Percentiles rank a stretch among this genome's conserved stretches.
Evolutionary conservation across 2,888 invertebrate genomes (phyloP).

Genomic region (Smittia aterrima): DNA sequence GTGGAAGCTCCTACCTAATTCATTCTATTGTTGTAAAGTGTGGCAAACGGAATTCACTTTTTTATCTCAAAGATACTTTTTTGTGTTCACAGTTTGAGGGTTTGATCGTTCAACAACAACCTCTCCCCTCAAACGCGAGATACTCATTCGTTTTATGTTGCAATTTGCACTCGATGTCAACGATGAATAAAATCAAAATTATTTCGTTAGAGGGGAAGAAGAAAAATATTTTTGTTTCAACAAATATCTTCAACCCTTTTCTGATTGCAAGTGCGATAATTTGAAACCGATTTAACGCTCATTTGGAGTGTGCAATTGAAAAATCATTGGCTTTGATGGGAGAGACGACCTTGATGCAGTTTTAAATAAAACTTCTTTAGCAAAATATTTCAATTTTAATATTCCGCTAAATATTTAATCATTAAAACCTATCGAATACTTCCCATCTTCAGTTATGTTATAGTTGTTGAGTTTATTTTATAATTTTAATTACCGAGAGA

Average conservation of each 20-base stretch:
- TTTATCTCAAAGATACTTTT: slow-evolving; percentile 5
- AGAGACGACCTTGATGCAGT: too few species aligned
- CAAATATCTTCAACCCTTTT: neutral
- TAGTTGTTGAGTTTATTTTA: neutral
- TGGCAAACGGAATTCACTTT: slow-evolving; percentile 8
- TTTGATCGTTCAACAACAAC: neutral
- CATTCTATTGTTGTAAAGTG: slow-evolving; percentile 16
- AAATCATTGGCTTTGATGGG: too few species aligned
- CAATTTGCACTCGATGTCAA: slow-evolving; percentile 17
- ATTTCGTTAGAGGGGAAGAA: neutral
- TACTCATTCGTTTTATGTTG: neutral
- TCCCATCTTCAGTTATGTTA: too few species aligned
- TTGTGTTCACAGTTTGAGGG: neutral
- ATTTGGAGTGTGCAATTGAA: slow-evolving; percentile 1
- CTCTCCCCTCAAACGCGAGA: neutral
- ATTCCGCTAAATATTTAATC: too few species aligned
- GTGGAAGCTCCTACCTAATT: neutral
- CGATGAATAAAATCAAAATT: neutral
- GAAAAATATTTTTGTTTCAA: slow-evolving; percentile 7
- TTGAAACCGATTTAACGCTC: slow-evolving; percentile 17
- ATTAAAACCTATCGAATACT: too few species aligned
- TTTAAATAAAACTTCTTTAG: too few species aligned
- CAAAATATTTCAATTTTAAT: too few species aligned
- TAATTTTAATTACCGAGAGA: neutral
- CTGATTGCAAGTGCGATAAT: neutral